These are phyloP conservation scores for Camponotus vicinus DNA, from an alignment of 1,140 invertebrate genomes.

Conservation along the genomic window DNA sequence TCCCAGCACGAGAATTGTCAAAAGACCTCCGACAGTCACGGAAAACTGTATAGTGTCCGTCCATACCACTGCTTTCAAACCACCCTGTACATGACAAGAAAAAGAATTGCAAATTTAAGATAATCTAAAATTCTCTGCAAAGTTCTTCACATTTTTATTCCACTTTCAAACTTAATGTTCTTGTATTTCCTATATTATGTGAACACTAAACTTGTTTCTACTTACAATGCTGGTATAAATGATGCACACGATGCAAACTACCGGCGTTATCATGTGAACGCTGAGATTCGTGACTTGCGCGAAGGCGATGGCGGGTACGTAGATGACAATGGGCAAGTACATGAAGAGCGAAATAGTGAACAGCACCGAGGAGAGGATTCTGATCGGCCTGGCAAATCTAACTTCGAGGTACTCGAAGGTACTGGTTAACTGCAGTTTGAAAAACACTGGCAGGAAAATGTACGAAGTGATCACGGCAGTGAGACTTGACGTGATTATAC, in stretches of 20 bases:
- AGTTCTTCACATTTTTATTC: neutral
- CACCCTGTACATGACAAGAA: constrained; percentile 85
- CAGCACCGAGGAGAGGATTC: constrained; percentile 88
- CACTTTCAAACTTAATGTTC: neutral
- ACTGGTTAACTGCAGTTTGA: constrained; percentile 90
- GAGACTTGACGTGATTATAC: constrained; percentile 87
- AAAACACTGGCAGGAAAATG: constrained; percentile 91
- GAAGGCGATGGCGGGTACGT: constrained; percentile 88
- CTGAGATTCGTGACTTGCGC: constrained; percentile 89
- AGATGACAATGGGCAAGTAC: constrained; percentile 88
- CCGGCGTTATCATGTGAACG: constrained; percentile 88
- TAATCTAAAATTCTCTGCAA: neutral
- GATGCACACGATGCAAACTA: constrained; percentile 91
- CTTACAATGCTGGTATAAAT: constrained; percentile 91
- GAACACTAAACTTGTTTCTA: constrained; percentile 6
- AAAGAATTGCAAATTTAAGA: neutral
- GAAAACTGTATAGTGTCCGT: constrained; percentile 90
- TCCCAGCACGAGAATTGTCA: constrained; percentile 89
- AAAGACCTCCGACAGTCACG: constrained; percentile 89
- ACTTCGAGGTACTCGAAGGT: constrained; percentile 92
- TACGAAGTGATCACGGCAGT: constrained; percentile 88
- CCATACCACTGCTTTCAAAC: constrained; percentile 91
- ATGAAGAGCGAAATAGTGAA: constrained; percentile 88
- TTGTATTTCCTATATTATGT: neutral
- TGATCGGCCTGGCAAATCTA: constrained; percentile 88